Evolutionary conservation across 2,797 vertebrate genomes (phyloP).

Genomic region (Mormyrus hasselquistii): DNA sequence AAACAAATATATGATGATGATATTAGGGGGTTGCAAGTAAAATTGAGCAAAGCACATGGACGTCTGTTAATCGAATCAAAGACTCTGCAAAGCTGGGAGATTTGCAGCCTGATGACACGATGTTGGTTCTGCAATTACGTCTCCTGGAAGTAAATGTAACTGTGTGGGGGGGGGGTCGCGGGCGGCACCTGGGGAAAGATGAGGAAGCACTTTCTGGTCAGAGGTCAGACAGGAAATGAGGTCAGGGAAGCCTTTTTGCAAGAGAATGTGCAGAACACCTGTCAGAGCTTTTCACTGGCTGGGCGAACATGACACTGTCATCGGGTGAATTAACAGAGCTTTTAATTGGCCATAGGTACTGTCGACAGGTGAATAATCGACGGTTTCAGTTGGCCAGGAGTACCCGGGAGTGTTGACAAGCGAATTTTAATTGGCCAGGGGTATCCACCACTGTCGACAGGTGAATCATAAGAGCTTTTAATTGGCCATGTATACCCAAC

Average conservation of each 20-base stretch:
- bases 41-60: neutral
- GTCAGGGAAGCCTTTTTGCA: neutral
- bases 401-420: neutral
- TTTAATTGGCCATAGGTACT: conserved; percentile 50
- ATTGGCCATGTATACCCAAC: conserved; percentile 45
- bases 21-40: neutral
- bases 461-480: conserved; percentile 41
- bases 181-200: neutral
- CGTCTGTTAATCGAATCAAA: neutral
- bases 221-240: neutral
- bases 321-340: conserved; percentile 50
- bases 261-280: conserved; percentile 15
- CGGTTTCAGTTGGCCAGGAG: conserved; percentile 50
- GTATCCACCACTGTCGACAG: conserved; percentile 44
- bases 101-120: neutral
- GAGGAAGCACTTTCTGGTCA: neutral
- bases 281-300: conserved; percentile 55
- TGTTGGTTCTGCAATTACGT: neutral
- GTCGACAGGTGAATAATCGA: conserved; percentile 51
- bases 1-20: neutral
- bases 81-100: neutral
- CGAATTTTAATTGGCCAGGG: conserved; percentile 38
- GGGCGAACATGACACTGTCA: conserved; percentile 34
- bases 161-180: neutral
- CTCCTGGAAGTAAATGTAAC: neutral